Percentiles rank a stretch among this genome's conserved stretches.
These are phyloP conservation scores for Microcebus jonahi DNA, from an alignment of 2,113 vertebrate species.

Conservation along the genomic window DNA sequence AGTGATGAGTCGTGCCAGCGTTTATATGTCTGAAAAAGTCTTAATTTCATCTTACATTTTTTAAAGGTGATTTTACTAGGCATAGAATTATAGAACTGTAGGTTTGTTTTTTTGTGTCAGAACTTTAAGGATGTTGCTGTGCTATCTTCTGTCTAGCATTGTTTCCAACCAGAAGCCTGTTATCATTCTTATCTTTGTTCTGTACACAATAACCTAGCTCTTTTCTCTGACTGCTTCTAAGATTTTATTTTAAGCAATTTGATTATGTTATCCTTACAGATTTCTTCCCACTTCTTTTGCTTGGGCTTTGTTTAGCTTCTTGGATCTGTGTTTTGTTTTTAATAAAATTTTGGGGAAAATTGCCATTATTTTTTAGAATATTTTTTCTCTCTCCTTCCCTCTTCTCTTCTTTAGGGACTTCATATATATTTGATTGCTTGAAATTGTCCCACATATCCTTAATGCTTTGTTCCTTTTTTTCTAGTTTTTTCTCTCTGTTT, in stretches of 20 bases:
- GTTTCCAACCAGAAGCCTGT: not conserved
- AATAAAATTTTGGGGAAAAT: not conserved
- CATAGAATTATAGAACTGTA: not conserved
- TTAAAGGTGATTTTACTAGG: not conserved
- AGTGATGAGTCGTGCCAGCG: not conserved
- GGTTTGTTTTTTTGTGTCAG: not conserved
- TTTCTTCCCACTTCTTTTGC: not conserved
- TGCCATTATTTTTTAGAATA: not conserved
- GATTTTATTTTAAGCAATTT: not conserved
- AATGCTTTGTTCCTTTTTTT: not conserved
- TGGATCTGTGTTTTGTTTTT: constrained; percentile 5
- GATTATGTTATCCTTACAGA: not conserved
- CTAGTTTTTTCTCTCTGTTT: not conserved
- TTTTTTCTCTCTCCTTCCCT: not conserved
- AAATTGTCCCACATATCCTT: not conserved
- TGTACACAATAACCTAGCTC: not conserved
- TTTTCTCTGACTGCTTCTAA: not conserved
- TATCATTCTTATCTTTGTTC: not conserved
- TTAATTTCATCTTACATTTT: not conserved
- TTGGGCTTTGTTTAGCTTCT: not conserved
- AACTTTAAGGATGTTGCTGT: not conserved
- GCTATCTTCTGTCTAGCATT: not conserved
- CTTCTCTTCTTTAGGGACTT: not conserved
- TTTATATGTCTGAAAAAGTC: not conserved
- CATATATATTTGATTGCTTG: not conserved